Percentiles rank a stretch among this genome's conserved stretches.
Evolutionary conservation across 2,113 vertebrate species (phyloP).

Genomic region (Gobio gobio): DNA sequence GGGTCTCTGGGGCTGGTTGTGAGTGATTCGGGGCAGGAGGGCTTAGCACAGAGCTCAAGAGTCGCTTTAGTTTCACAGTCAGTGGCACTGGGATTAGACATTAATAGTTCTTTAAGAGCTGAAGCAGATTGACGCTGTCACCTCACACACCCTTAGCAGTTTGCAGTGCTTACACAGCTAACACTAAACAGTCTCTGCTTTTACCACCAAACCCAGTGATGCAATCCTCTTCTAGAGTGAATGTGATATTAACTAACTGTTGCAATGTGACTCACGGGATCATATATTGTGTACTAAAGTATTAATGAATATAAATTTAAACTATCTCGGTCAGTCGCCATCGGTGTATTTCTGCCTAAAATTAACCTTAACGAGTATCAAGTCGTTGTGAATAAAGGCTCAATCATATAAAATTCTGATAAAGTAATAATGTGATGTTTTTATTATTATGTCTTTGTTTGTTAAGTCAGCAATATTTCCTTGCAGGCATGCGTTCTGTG

Average conservation of each 20-base stretch:
- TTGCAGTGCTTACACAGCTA: background rate
- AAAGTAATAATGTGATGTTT: too few relatives aligned
- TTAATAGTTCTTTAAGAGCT: slow-evolving; percentile 67
- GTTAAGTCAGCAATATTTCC: too few relatives aligned
- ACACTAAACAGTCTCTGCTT: slow-evolving; percentile 14
- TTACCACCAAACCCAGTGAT: background rate
- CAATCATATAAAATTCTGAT: too few relatives aligned
- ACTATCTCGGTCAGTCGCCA: background rate
- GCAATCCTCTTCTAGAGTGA: background rate
- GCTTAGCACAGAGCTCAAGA: slow-evolving; percentile 41
- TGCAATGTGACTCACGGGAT: background rate
- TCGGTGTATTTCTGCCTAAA: background rate
- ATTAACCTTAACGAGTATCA: too few relatives aligned
- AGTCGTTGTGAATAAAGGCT: too few relatives aligned
- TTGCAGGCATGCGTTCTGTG: too few relatives aligned
- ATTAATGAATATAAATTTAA: background rate
- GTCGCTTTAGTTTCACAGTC: slow-evolving; percentile 48
- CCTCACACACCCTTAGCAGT: slow-evolving; percentile 1
- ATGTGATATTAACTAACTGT: slow-evolving; percentile 7
- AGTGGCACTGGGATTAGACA: slow-evolving; percentile 61
- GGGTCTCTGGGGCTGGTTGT: background rate
- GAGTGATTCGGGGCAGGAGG: background rate
- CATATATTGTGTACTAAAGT: background rate
- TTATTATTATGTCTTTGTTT: too few relatives aligned
- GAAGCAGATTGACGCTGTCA: slow-evolving; percentile 52